These are phyloP conservation scores for Poeciliopsis presidionis DNA, from an alignment of 2,797 vertebrate species.

Conservation along the genomic window DNA sequence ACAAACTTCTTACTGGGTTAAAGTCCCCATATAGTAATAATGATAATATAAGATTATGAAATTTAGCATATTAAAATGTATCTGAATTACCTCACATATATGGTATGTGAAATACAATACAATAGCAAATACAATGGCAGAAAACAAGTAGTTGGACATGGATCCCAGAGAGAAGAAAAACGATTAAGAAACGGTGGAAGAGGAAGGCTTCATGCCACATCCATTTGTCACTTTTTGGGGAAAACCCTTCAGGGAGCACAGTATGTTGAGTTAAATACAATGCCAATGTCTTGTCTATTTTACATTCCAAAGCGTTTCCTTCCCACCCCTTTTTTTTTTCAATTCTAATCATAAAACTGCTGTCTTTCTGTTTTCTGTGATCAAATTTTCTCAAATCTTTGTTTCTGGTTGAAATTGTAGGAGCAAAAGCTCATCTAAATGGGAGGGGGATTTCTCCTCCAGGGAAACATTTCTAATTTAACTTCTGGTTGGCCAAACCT, in stretches of 20 bases:
- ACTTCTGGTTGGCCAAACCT: slow-evolving; percentile 54
- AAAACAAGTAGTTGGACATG: slow-evolving; percentile 52
- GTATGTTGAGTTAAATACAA: slow-evolving; percentile 30
- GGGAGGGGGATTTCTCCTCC: not conserved
- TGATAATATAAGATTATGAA: slow-evolving; percentile 84
- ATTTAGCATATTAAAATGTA: slow-evolving; percentile 86
- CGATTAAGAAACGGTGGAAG: slow-evolving; percentile 83
- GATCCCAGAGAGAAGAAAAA: slow-evolving; percentile 62
- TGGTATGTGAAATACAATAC: slow-evolving; percentile 23
- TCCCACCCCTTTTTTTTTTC: not conserved
- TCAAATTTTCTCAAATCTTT: not conserved
- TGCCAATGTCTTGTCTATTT: slow-evolving; percentile 15
- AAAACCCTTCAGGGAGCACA: slow-evolving; percentile 82
- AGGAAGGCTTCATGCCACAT: slow-evolving; percentile 50
- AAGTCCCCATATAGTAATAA: slow-evolving; percentile 90
- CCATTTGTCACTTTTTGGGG: slow-evolving; percentile 49
- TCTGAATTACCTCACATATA: slow-evolving; percentile 84
- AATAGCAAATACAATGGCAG: slow-evolving; percentile 74
- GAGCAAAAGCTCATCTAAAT: slow-evolving; percentile 13
- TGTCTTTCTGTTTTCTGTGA: not conserved
- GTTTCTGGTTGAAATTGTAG: not conserved
- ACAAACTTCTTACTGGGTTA: slow-evolving; percentile 92
- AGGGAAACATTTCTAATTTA: slow-evolving; percentile 15
- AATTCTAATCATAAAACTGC: not conserved
- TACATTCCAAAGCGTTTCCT: not conserved